Base-by-base conservation (phyloP, 2,797 vertebrate genomes). In the Kryptopterus vitreolus region DNA sequence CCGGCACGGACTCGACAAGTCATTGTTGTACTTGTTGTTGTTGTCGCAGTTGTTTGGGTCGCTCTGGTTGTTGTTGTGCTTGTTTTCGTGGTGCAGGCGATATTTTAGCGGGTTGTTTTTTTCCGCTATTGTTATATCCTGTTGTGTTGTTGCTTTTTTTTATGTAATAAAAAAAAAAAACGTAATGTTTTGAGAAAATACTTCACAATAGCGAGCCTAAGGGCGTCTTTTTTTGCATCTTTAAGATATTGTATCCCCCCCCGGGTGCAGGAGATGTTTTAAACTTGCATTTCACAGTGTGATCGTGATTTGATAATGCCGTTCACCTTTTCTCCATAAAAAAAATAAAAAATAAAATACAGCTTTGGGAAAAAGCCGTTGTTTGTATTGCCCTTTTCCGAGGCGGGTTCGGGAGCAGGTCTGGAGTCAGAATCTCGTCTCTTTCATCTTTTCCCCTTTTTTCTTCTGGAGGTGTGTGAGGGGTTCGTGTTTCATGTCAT, bases 401-500 rank as follows among this genome's bases (percentile, higher is more conserved):
- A 83, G 57, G 71, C 59, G 31, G 73, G 66, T 81, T 79, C 78
- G 72, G 52, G 70, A 72, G 57, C 55, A 78, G 57, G 68, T 77
- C 76, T 76, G 35, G 55, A 83, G 77, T 83, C 79, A 81, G 63
- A 76, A 76, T 78, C 70, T 80, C 58, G 69, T 29, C 73, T 52
- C 68, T 86, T 86, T 86, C 63, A 86, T 83, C 79, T 85, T 43
- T 66, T n/a, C n/a, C 68, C 57, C 79, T 82, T 79, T 74, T 66
- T 75, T 78, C 76, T 81, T 80, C 73, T 59, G 43, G 66, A 48
- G 48, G 55, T 68, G 57, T 77, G 66, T 63, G 77, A 82, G 81
- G 61, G 77, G 63, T 78, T 85, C 79, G 78, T 85, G 85, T 83
- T 86, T 83, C 77, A 85, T 86, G 86, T 86, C 86, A 86, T 85